Base-by-base conservation (phyloP, 1,140 invertebrate species). In the Orussus abietinus region DNA sequence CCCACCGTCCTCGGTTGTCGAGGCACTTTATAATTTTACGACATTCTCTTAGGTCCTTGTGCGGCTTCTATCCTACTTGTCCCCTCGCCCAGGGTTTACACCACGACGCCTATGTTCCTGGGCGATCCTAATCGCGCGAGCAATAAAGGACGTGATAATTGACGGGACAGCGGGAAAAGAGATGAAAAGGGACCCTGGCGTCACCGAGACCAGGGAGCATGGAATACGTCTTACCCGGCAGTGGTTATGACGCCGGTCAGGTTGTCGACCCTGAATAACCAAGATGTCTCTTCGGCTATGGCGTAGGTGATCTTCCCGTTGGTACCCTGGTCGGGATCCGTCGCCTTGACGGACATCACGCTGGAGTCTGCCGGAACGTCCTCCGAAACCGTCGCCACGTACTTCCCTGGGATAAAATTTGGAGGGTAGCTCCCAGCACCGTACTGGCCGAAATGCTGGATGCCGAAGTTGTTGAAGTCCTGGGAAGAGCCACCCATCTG, bases 181-280 rank as follows among this genome's bases (percentile, higher is more conserved):
- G 12, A 33, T 7, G 18, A 12, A 22, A 10, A 36, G 15, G 31
- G 7, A 26, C n/a, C 15, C 29, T 33, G 13, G 33, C 22, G 18
- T 32, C 35, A 36, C 15, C 17, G 22, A 1, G 25, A 25, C 25
- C 14, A 26, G 21, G 9, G 19, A 5, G 21, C 13, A 15, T n/a
- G 3, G 38, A 29, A 6, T 17, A 19, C 3, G 25, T 17, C 85
- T 85, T 78, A 92, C 89, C 88, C 89, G 12, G 88, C 85, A 0
- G 92, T 95, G 11, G 83, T 90, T 52, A 98, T 89, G 34, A 92
- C 78, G 50, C 96, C 96, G 28, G 86, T 92, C 45, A 84, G 81
- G 59, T 91, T 90, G 69, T 98, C 90, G 56, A 98, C 93, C 48
- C 84, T 81, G 72, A 98, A 98, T 43, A 93, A 76, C 75, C 88